phyloP scores from a whole-genome alignment of 2,888 invertebrate genomes.

The Heliconius erato region DNA sequence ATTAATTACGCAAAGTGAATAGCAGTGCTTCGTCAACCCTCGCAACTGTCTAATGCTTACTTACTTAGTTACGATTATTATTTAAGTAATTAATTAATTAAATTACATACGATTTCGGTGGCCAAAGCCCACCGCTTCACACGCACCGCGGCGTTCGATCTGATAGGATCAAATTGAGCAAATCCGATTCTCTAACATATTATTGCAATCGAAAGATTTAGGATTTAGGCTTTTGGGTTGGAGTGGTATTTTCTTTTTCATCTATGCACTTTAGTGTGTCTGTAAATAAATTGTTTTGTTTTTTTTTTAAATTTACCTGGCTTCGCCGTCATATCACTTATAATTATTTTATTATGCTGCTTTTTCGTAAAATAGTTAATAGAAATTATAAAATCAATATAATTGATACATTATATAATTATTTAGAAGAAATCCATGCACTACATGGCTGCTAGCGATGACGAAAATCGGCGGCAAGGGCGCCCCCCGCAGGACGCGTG shows the following conservation, averaged over 20 bases:
- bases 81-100: conserved; percentile 44
- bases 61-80: conserved; percentile 40
- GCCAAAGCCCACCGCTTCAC: conserved; percentile 14
- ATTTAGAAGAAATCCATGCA: no score
- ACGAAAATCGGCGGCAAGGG: no score
- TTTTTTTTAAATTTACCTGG: no score
- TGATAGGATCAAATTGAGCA: conserved; percentile 32
- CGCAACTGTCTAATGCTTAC: conserved; percentile 31
- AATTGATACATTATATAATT: no score
- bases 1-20: conserved; percentile 7
- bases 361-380: no score
- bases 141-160: conserved; percentile 33
- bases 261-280: background rate
- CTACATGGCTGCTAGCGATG: no score
- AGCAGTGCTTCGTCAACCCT: conserved; percentile 13
- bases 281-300: no score
- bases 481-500: no score
- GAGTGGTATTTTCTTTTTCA: background rate
- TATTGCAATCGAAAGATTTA: background rate
- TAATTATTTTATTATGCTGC: no score
- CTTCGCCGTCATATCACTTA: no score
- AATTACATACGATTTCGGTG: conserved; percentile 42
- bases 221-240: no score
- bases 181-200: conserved; percentile 25
- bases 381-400: no score